Evolutionary conservation across 2,113 vertebrate species (phyloP).

Genomic region (Pongo abelii): DNA sequence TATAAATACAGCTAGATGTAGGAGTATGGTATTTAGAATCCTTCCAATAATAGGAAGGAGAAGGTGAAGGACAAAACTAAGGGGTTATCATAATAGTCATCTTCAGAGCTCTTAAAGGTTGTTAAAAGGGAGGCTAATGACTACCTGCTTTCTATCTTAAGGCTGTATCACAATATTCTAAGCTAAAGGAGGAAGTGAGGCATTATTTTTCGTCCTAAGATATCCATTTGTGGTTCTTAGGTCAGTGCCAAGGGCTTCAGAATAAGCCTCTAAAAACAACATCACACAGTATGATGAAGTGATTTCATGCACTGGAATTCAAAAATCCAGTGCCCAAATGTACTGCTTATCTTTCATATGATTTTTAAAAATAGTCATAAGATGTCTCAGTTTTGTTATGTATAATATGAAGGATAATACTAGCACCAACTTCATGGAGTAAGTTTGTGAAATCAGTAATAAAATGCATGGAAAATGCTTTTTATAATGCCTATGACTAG

Average conservation of each 20-base stretch:
- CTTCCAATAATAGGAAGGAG: neutral
- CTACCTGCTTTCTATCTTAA: neutral
- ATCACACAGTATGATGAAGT: neutral
- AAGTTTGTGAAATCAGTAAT: neutral
- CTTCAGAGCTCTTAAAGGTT: neutral
- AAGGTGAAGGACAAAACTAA: neutral
- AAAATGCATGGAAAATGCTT: neutral
- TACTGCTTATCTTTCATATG: neutral
- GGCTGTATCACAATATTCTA: neutral
- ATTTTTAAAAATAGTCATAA: neutral
- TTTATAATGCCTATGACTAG: neutral
- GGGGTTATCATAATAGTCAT: neutral
- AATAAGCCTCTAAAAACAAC: neutral
- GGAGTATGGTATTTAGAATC: neutral
- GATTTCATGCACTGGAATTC: neutral
- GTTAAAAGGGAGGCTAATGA: neutral
- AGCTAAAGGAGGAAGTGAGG: neutral
- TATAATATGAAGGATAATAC: neutral
- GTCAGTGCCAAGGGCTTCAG: neutral
- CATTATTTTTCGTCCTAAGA: neutral
- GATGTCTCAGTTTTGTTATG: neutral
- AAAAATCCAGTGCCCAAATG: neutral
- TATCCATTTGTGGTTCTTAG: neutral
- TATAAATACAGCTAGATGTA: neutral
- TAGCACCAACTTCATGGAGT: neutral